A percentile compares a stretch with the other conserved stretches of the same genome.
Conservation (phyloP, 2,888 invertebrate species). For the Tinea semifulvella region DNA sequence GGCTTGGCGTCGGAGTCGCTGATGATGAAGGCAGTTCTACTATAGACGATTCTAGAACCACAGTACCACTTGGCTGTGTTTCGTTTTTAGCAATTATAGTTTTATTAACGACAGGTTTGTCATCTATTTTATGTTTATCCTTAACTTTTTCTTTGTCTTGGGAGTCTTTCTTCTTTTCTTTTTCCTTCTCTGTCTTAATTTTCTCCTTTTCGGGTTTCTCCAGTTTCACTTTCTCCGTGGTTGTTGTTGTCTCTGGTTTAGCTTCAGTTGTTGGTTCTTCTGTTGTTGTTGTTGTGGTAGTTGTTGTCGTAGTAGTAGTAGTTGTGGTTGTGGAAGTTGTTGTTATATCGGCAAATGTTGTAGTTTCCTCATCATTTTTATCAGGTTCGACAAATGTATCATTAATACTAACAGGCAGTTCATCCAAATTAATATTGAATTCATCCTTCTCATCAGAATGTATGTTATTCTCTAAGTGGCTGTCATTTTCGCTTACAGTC, state of each 20-base stretch:
- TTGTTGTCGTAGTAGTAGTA: constrained; percentile 27
- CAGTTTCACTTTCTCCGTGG: constrained; percentile 15
- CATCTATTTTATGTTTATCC: constrained; percentile 30
- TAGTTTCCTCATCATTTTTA: constrained; percentile 33
- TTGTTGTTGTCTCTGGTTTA: constrained; percentile 20
- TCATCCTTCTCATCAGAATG: constrained; percentile 31
- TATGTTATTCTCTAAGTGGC: constrained; percentile 44
- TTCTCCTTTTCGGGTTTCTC: constrained; percentile 24
- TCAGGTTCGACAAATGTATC: constrained; percentile 29
- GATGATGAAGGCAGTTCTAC: constrained; percentile 26
- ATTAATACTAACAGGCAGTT: constrained; percentile 20
- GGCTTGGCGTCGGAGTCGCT: constrained; percentile 44
- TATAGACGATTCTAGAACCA: constrained; percentile 39
- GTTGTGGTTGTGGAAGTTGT: constrained; percentile 26
- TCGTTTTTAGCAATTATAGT: constrained; percentile 27
- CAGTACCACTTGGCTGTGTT: constrained; percentile 31
- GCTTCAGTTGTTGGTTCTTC: constrained; percentile 19
- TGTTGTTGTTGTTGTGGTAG: constrained; percentile 20
- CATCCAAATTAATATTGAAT: constrained; percentile 23
- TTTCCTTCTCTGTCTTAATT: constrained; percentile 31
- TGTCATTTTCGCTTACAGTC: constrained; percentile 42
- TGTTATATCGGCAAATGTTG: constrained; percentile 29
- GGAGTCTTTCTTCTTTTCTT: constrained; percentile 48
- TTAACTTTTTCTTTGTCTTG: constrained; percentile 39
- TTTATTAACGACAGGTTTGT: constrained; percentile 30